Conservation (phyloP, 35 echinoderm and acorn worm species). For the Patiria miniata region DNA sequence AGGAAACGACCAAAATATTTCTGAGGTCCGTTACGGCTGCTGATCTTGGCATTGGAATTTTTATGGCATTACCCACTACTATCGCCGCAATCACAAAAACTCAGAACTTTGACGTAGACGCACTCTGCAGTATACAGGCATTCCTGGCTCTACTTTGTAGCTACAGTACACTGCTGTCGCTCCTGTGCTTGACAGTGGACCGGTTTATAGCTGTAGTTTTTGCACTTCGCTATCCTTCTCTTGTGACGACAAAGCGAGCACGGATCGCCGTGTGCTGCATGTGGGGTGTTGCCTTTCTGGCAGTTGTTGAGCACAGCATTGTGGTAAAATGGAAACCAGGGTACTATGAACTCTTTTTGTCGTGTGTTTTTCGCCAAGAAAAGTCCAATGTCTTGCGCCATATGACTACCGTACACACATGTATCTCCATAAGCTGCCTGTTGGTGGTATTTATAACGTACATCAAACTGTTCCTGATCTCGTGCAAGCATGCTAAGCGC, state of each 20-base stretch:
- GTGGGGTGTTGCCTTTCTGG: not conserved
- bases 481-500: not conserved
- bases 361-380: not conserved
- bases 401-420: not conserved
- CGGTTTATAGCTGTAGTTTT: slow-evolving; percentile 7
- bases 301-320: not conserved
- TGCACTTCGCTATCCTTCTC: not conserved
- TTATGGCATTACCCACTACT: not conserved
- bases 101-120: not conserved
- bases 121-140: not conserved
- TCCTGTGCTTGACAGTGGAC: slow-evolving; percentile 16
- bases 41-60: slow-evolving; percentile 18
- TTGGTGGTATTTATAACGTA: not conserved
- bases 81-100: not conserved
- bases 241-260: slow-evolving; percentile 18
- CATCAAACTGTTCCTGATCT: slow-evolving; percentile 1
- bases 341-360: not conserved
- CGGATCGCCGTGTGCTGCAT: not conserved
- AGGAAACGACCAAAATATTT: slow-evolving; percentile 33
- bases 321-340: not conserved
- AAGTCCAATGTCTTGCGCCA: not conserved
- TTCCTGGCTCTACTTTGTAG: not conserved
- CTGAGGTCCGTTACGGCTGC: not conserved
- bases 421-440: not conserved
- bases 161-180: not conserved